Conservation (phyloP, 2,113 vertebrate species). For the Chaenocephalus aceratus region DNA sequence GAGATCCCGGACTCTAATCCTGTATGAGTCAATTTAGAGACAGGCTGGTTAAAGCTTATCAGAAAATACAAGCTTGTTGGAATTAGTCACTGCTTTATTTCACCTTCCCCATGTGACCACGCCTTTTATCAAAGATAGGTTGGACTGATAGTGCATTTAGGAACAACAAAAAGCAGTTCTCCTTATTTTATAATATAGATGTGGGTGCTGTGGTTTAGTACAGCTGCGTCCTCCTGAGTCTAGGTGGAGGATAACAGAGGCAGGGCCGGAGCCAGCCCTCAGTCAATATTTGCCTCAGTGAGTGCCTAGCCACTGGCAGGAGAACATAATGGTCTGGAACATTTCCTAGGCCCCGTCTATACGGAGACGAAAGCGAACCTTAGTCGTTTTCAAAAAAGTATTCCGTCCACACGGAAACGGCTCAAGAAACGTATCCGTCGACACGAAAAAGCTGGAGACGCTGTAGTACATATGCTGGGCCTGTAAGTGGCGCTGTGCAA, state of each 20-base stretch:
- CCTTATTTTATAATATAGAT: not conserved
- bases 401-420: too few species aligned
- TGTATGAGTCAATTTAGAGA: conserved; percentile 42
- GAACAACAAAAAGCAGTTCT: conserved; percentile 9
- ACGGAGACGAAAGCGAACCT: too few species aligned
- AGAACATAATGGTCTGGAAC: conserved; percentile 51
- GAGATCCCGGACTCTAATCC: conserved; percentile 22
- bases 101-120: conserved; percentile 3
- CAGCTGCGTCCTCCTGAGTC: conserved; percentile 14
- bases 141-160: conserved; percentile 15
- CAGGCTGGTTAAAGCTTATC: conserved; percentile 19
- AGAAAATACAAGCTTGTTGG: conserved; percentile 38
- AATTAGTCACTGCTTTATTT: conserved; percentile 24
- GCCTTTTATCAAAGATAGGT: conserved; percentile 1
- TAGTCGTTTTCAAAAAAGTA: too few species aligned
- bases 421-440: too few species aligned
- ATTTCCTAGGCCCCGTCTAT: not conserved
- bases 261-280: conserved; percentile 40
- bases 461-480: too few species aligned
- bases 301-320: conserved; percentile 58
- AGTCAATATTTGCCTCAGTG: conserved; percentile 77
- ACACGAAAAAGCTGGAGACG: too few species aligned
- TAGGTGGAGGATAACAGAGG: conserved; percentile 39
- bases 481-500: too few species aligned
- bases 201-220: conserved; percentile 32